These are phyloP conservation scores for Drosophila quinaria DNA, from an alignment of 2,888 invertebrate species.

Conservation along the genomic window DNA sequence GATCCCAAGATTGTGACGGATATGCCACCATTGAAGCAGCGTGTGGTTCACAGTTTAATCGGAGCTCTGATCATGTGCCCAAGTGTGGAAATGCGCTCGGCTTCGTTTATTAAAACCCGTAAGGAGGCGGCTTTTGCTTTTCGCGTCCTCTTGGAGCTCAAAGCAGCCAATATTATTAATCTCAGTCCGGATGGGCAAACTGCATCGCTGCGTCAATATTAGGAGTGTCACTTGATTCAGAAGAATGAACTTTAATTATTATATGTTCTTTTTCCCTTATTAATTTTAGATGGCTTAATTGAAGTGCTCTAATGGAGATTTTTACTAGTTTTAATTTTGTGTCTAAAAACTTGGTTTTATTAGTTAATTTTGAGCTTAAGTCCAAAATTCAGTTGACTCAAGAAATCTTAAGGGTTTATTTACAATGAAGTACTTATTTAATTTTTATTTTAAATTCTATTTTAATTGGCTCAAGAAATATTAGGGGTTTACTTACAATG, in stretches of 20 bases:
- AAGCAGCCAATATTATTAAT: slow-evolving; percentile 60
- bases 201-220: slow-evolving; percentile 37
- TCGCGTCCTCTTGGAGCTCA: slow-evolving; percentile 69
- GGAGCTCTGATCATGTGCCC: slow-evolving; percentile 58
- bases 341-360: not conserved
- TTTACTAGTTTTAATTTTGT: not conserved
- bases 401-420: too few species aligned
- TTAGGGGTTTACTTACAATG: not conserved
- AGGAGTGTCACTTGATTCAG: not conserved
- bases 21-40: slow-evolving; percentile 35
- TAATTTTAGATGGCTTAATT: too few species aligned
- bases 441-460: too few species aligned
- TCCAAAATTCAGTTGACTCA: too few species aligned
- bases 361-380: too few species aligned
- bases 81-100: slow-evolving; percentile 62
- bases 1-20: slow-evolving; percentile 38
- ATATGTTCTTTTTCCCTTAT: too few species aligned
- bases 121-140: slow-evolving; percentile 60
- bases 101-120: slow-evolving; percentile 52
- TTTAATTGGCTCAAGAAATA: too few species aligned
- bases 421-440: too few species aligned
- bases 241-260: not conserved
- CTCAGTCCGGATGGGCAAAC: slow-evolving; percentile 54
- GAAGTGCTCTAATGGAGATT: not conserved
- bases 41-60: slow-evolving; percentile 58